Evolutionary conservation across 2,797 vertebrate genomes (phyloP), one percentile per base, ranked within the genome.

Genomic region (Sebastolobus alascanus): DNA sequence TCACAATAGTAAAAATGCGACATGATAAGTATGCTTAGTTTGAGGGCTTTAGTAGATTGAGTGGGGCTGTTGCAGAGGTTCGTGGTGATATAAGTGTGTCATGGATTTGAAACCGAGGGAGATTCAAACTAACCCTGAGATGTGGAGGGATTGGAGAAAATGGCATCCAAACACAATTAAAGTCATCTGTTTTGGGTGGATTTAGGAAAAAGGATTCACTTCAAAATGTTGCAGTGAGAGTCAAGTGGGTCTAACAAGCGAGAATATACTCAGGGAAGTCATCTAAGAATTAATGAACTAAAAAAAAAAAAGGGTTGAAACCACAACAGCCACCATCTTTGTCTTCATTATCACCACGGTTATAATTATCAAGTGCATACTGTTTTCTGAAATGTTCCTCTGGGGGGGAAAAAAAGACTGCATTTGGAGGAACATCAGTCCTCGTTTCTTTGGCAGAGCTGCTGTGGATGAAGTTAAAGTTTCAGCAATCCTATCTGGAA

Each of bases 81-180:
- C 22, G 46, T 76, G 76, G 79, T 73, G 69, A 61, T 78, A 84
- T 82, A 50, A 20, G 75, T 68, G n/a, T 29, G 68, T 77, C 33
- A 64, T 64, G 52, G 58, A 81, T 85, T 88, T 87, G 40, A 79
- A 77, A 79, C 29, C 2, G 3, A 56, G 67, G 69, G 76, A 78
- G 77, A 90, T 88, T 91, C 84, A 83, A 92, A 89, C 77, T 75
- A 84, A 85, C 89, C 94, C 93, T 93, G 91, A 95, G 90, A 90
- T 86, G 84, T 77, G 70, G 67, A 80, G 68, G 46, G 78, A 88
- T 77, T 84, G 84, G 73, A 77, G 56, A 73, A 82, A 91, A 90
- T 78, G 79, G 88, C 86, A 90, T 89, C 69, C 55, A 77, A 86
- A 90, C 77, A 89, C 80, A 90, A 92, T 87, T 89, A 85, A 77